Evolutionary conservation across 1,140 invertebrate species (phyloP), one percentile per base, ranked within the genome.

Genomic region (Ceratina calcarata): DNA sequence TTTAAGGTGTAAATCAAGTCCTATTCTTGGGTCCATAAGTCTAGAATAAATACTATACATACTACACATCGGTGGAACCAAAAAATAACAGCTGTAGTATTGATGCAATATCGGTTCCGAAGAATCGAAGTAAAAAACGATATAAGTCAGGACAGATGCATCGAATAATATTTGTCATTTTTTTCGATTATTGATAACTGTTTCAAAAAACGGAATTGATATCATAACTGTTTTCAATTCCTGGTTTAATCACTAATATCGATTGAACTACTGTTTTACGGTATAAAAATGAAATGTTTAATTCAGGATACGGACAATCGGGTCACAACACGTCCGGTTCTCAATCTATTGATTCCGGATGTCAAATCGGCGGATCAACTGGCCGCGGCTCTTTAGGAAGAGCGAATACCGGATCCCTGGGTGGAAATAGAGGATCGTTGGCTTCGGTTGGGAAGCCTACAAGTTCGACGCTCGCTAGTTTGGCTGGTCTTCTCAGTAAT

Each of bases 381-480:
- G 92, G 92, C 58, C 93, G 94, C 22, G 93, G 94, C 18, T 94
- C 94, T 15, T 81, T 94, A 8, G 93, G 94, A 18, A 86, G 93
- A 78, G 88, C 88, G 7, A 93, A 93, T 77, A 92, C 92, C 7
- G 91, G 91, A 15, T 93, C 93, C 53, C 83, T 94, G 87, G 94
- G 94, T 70, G 96, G 96, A 20, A 97, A 97, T 79, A 94, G 97
- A 60, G 96, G 96, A 3, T 97, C 96, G 81, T 91, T 97, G 16
- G 96, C 95, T 0, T 96, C 96, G 2, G 95, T 96, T 45, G 96
- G 97, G 13, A 97, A 97, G 90, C 97, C 97, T 10, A 96, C 96
- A 3, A 96, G 96, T 51, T 96, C 96, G 0, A 97, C 97, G 0
- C 92, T 98, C 37, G 96, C 96, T 1, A 97, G 96, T 86, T 93